A percentile compares a stretch with the other conserved stretches of the same genome.
phyloP scores from a whole-genome alignment of 2,888 invertebrate genomes.

The Heterodera filipjevi region DNA sequence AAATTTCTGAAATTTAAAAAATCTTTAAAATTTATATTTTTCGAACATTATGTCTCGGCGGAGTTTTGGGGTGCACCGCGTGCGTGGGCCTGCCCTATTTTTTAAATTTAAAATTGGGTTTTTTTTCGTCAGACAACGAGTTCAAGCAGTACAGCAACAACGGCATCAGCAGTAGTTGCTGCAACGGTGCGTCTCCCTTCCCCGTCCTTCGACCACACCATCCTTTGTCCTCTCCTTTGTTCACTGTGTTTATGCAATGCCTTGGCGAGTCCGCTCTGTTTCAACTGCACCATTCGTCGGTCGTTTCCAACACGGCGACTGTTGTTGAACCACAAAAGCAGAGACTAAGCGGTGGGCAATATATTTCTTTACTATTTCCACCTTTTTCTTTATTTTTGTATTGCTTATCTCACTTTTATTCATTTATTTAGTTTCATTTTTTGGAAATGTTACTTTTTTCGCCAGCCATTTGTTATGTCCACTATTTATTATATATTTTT shows the following conservation, averaged over 20 bases:
- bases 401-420: background rate
- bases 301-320: background rate
- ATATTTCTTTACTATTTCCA: background rate
- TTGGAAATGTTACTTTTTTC: no score
- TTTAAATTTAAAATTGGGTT: no score
- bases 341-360: background rate
- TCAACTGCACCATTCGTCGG: background rate
- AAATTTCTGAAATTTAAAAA: background rate
- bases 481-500: background rate
- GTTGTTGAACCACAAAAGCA: background rate
- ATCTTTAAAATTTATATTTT: conserved; percentile 9
- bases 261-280: conserved; percentile 41
- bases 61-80: no score
- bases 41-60: no score
- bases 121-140: conserved; percentile 23
- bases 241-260: conserved; percentile 39
- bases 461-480: no score
- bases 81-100: no score
- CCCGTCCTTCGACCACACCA: background rate
- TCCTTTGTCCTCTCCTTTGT: conserved; percentile 12
- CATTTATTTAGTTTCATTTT: no score
- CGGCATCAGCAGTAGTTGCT: background rate
- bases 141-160: conserved; percentile 11
- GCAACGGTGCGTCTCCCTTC: background rate
- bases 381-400: background rate